These are phyloP conservation scores for Scelioninae gen. 1 DNA, from an alignment of 2,888 invertebrate genomes.

Conservation along the genomic window DNA sequence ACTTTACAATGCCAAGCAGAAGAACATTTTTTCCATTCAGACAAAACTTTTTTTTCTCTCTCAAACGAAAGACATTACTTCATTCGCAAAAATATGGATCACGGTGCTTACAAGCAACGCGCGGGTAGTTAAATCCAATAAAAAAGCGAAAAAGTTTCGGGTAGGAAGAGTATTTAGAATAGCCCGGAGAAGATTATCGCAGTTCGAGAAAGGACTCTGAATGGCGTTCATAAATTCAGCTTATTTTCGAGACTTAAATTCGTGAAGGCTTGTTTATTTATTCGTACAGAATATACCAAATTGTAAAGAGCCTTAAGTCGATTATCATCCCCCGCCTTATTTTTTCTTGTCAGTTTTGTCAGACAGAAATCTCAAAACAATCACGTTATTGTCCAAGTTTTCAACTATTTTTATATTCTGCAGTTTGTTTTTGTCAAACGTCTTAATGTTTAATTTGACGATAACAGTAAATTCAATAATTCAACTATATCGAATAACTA, in stretches of 20 bases:
- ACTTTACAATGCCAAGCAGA: constrained; percentile 24
- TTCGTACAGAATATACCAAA: constrained; percentile 75
- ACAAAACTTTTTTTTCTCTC: constrained; percentile 25
- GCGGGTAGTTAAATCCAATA: constrained; percentile 61
- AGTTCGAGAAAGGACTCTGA: constrained; percentile 67
- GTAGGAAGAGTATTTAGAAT: constrained; percentile 62
- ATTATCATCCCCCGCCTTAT: constrained; percentile 76
- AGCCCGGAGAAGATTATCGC: constrained; percentile 59
- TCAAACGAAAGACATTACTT: constrained; percentile 45
- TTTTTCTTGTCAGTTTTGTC: constrained; percentile 60
- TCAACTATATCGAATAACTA: too few species aligned
- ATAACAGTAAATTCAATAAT: not conserved
- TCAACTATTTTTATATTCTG: constrained; percentile 16
- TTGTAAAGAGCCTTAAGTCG: constrained; percentile 81
- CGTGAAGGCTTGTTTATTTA: constrained; percentile 70
- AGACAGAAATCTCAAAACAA: constrained; percentile 51
- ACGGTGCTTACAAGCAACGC: constrained; percentile 42
- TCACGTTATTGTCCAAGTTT: constrained; percentile 31
- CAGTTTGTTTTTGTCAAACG: not conserved
- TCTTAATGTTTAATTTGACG: constrained; percentile 7
- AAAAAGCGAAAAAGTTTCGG: constrained; percentile 47
- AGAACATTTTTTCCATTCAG: constrained; percentile 8
- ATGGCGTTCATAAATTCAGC: constrained; percentile 80
- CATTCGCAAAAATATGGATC: constrained; percentile 64
- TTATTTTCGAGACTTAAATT: constrained; percentile 74